A percentile compares a stretch with the other conserved stretches of the same genome.
Evolutionary conservation across 1,140 invertebrate genomes (phyloP).

Genomic region (Paramacrobiotus metropolitanus): DNA sequence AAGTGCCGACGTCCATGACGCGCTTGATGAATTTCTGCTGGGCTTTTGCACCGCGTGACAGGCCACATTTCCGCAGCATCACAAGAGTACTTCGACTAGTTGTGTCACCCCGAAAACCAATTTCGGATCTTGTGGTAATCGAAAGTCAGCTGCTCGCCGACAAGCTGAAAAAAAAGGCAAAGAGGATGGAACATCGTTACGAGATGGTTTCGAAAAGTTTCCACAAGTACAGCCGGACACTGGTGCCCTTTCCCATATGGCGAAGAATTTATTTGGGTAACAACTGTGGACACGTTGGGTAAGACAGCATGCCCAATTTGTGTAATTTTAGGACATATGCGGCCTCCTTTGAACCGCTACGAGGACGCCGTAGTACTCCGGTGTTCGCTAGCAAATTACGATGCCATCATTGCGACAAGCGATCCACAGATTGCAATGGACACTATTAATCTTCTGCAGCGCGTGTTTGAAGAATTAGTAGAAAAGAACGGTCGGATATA

Average conservation of each 20-base stretch:
- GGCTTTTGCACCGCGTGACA: background rate
- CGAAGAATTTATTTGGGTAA: background rate
- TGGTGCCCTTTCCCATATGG: background rate
- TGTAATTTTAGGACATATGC: background rate
- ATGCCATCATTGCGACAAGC: background rate
- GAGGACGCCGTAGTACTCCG: background rate
- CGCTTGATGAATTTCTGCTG: background rate
- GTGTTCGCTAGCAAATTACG: background rate
- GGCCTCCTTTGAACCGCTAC: background rate
- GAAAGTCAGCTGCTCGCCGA: background rate
- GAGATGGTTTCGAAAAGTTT: background rate
- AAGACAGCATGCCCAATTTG: too few species aligned
- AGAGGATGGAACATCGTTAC: background rate
- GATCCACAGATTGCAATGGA: conserved; percentile 2
- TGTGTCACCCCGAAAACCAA: background rate
- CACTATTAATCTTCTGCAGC: background rate
- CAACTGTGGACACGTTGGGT: too few species aligned
- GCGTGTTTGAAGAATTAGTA: background rate
- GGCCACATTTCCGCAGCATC: background rate
- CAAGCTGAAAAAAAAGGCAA: background rate
- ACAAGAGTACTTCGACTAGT: background rate
- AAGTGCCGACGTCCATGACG: background rate
- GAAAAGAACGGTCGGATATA: conserved; percentile 2
- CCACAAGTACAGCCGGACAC: background rate
- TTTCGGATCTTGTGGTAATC: background rate